A percentile compares a stretch with the other conserved stretches of the same genome.
Conservation (phyloP, 2,797 vertebrate species). For the Centroberyx gerrardi region DNA sequence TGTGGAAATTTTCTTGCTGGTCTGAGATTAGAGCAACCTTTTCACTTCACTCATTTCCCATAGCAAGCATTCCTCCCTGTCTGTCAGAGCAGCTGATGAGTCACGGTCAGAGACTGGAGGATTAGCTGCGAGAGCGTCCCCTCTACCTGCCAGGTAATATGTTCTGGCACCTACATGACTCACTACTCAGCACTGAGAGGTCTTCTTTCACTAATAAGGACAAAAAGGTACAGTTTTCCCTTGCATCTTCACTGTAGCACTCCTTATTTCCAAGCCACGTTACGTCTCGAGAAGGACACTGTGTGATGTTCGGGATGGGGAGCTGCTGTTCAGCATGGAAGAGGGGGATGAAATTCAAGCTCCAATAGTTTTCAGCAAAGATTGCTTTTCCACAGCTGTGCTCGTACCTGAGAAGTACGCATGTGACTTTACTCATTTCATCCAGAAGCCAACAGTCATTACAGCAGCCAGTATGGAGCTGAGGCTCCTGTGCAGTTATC, state of each 20-base stretch:
- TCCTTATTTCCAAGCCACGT: background rate
- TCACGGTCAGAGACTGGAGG: constrained; percentile 36
- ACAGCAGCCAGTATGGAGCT: constrained; percentile 19
- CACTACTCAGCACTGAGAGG: constrained; percentile 45
- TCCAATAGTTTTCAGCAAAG: too few relatives aligned
- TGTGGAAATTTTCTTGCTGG: constrained; percentile 11
- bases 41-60: constrained; percentile 34
- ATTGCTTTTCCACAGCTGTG: background rate
- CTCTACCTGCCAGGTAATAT: constrained; percentile 49
- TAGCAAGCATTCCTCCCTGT: constrained; percentile 6
- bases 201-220: background rate
- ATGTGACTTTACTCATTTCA: background rate
- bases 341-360: too few relatives aligned
- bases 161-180: constrained; percentile 47
- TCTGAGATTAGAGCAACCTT: constrained; percentile 29
- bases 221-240: background rate
- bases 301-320: too few relatives aligned
- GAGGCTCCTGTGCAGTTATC: constrained; percentile 29
- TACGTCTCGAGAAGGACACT: too few relatives aligned
- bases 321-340: too few relatives aligned
- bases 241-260: background rate
- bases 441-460: constrained; percentile 1
- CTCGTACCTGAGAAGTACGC: background rate
- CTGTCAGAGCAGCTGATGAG: constrained; percentile 35
- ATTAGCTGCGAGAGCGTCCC: constrained; percentile 36